A percentile compares a stretch with the other conserved stretches of the same genome.
Evolutionary conservation across 2,113 vertebrate species (phyloP).

Genomic region (Gobiocypris rarus): DNA sequence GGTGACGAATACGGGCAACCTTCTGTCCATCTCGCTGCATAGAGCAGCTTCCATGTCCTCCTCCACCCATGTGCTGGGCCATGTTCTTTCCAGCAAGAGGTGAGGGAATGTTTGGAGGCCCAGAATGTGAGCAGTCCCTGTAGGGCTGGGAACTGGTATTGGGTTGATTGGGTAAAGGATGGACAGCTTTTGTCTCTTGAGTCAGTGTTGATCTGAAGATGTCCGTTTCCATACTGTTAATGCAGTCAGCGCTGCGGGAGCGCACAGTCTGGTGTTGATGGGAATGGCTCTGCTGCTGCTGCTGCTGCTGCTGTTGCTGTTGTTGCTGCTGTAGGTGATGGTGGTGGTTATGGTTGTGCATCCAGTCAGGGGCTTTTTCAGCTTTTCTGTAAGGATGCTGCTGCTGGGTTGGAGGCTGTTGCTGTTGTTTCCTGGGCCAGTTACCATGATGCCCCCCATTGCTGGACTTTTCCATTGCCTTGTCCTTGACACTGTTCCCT

Average conservation of each 20-base stretch:
- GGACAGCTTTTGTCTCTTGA: slow-evolving; percentile 78
- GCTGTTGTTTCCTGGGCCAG: slow-evolving; percentile 79
- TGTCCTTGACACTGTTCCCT: slow-evolving; percentile 81
- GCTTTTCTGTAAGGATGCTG: slow-evolving; percentile 82
- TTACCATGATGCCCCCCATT: slow-evolving; percentile 69
- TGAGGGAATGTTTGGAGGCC: slow-evolving; percentile 72
- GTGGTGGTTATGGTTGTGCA: slow-evolving; percentile 77
- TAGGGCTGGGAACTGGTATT: slow-evolving; percentile 80
- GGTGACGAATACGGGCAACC: slow-evolving; percentile 93
- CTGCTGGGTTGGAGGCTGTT: slow-evolving; percentile 63
- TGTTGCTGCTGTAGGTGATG: slow-evolving; percentile 59
- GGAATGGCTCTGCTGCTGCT: slow-evolving; percentile 54
- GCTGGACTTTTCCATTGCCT: slow-evolving; percentile 75
- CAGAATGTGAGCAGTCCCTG: slow-evolving; percentile 87
- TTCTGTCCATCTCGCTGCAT: slow-evolving; percentile 91
- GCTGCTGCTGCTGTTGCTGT: slow-evolving; percentile 53
- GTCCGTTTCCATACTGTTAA: slow-evolving; percentile 81
- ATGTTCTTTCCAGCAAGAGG: slow-evolving; percentile 73
- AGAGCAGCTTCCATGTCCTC: slow-evolving; percentile 78
- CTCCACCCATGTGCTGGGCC: slow-evolving; percentile 65
- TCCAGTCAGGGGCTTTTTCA: slow-evolving; percentile 86
- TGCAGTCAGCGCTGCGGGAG: slow-evolving; percentile 86
- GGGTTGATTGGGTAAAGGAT: slow-evolving; percentile 73
- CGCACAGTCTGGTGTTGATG: slow-evolving; percentile 76
- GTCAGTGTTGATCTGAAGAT: slow-evolving; percentile 77